These are phyloP conservation scores for Celastrina argiolus DNA, from an alignment of 2,888 invertebrate genomes.

Conservation along the genomic window DNA sequence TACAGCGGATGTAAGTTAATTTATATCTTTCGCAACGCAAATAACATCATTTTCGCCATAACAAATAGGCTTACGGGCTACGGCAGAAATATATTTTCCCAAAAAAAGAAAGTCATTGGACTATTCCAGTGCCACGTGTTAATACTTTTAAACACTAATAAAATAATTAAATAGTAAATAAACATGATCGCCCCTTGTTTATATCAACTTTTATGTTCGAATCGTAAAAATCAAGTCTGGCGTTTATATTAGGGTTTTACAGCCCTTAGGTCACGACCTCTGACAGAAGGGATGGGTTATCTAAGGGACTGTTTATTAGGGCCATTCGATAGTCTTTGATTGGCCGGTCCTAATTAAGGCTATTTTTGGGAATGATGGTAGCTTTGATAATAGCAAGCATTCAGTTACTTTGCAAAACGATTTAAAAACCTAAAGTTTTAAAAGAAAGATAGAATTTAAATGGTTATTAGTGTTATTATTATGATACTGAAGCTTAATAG, in stretches of 20 bases:
- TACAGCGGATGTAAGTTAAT: too few species aligned
- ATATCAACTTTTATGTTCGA: not conserved
- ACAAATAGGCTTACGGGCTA: too few species aligned
- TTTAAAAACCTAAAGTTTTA: too few species aligned
- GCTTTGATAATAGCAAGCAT: not conserved
- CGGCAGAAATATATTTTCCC: too few species aligned
- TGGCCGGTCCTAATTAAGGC: not conserved
- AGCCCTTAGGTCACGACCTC: conserved; percentile 59
- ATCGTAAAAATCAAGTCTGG: conserved; percentile 18
- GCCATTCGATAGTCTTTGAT: conserved; percentile 2
- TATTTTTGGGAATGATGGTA: not conserved
- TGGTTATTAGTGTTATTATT: too few species aligned
- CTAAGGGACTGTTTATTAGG: not conserved
- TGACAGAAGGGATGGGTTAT: conserved; percentile 39
- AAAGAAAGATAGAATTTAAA: too few species aligned
- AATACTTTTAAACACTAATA: conserved; percentile 22
- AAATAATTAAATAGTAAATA: conserved; percentile 20
- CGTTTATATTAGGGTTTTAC: conserved; percentile 27
- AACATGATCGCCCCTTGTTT: conserved; percentile 19
- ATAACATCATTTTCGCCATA: too few species aligned
- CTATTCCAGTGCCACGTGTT: conserved; percentile 12
- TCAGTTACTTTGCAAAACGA: not conserved
- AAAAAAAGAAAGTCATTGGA: not conserved
- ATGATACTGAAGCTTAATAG: too few species aligned
- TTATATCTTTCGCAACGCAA: too few species aligned